Percentiles rank a stretch among this genome's conserved stretches.
Conservation (phyloP, 2,888 invertebrate genomes). For the Apantesis nais region DNA sequence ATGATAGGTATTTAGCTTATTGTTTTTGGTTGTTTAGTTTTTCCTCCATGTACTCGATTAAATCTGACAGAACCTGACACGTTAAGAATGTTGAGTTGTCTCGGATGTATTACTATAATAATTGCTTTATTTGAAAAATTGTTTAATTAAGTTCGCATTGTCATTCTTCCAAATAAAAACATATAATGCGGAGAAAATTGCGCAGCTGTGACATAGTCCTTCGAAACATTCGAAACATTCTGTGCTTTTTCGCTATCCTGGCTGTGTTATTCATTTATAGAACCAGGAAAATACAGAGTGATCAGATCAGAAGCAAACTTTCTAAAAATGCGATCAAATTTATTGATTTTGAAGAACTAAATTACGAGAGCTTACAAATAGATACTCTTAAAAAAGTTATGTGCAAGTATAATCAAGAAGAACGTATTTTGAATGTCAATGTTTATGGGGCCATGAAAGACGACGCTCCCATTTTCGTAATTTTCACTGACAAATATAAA, state of each 20-base stretch:
- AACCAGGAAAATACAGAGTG: constrained; percentile 26
- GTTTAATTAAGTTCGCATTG: neutral
- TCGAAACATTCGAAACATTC: constrained; percentile 21
- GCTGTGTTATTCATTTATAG: constrained; percentile 17
- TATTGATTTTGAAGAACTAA: constrained; percentile 27
- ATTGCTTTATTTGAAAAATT: neutral
- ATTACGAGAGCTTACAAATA: constrained; percentile 9
- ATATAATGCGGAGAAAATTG: constrained; percentile 26
- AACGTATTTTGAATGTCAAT: constrained; percentile 52
- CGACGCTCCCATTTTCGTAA: constrained; percentile 58
- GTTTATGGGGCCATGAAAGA: constrained; percentile 51
- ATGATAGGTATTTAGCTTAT: neutral
- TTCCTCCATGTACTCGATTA: neutral
- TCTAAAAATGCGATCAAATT: constrained; percentile 46
- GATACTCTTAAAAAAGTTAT: constrained; percentile 28
- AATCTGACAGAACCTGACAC: neutral
- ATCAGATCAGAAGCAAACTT: constrained; percentile 29
- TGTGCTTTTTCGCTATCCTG: constrained; percentile 32
- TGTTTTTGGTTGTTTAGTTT: neutral
- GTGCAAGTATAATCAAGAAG: constrained; percentile 25
- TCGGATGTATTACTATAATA: neutral
- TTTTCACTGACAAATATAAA: constrained; percentile 53
- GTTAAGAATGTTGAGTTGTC: neutral
- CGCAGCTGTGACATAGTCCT: constrained; percentile 12
- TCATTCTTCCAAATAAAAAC: neutral